phyloP scores from a whole-genome alignment of 1,140 invertebrate genomes.

The Gyrodactylus salaris region DNA sequence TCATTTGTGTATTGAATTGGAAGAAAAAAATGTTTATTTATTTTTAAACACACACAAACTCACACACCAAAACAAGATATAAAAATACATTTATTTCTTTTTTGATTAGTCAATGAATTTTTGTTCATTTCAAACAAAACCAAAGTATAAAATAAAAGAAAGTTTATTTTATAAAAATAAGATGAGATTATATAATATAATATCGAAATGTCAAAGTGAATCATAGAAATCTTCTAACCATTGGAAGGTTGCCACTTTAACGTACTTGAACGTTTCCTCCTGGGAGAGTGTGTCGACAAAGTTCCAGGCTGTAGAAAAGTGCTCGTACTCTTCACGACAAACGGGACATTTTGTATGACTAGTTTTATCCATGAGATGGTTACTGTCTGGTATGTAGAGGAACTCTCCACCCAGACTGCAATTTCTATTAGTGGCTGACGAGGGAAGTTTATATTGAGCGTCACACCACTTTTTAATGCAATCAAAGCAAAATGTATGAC shows the following conservation, averaged over 20 bases:
- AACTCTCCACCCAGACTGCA: neutral
- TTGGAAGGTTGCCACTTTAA: neutral
- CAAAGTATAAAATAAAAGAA: too few relatives aligned
- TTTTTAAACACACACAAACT: too few relatives aligned
- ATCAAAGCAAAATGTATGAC: neutral
- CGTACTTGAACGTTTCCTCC: neutral
- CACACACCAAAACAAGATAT: too few relatives aligned
- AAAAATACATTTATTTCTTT: too few relatives aligned
- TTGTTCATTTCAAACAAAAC: too few relatives aligned
- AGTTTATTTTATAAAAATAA: too few relatives aligned
- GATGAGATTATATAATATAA: too few relatives aligned
- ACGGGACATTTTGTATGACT: neutral
- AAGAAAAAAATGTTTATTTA: too few relatives aligned
- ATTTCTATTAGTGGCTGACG: neutral
- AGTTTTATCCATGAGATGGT: neutral
- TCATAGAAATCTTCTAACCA: neutral
- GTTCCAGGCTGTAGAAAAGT: neutral
- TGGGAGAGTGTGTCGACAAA: neutral
- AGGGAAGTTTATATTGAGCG: neutral
- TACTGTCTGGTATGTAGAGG: neutral
- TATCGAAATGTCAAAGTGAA: too few relatives aligned
- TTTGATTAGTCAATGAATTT: too few relatives aligned
- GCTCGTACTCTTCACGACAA: neutral
- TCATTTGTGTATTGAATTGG: too few relatives aligned
- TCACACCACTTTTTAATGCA: neutral